These are phyloP conservation scores for Tiaroga cobitis DNA, from an alignment of 2,797 vertebrate species.

Conservation along the genomic window DNA sequence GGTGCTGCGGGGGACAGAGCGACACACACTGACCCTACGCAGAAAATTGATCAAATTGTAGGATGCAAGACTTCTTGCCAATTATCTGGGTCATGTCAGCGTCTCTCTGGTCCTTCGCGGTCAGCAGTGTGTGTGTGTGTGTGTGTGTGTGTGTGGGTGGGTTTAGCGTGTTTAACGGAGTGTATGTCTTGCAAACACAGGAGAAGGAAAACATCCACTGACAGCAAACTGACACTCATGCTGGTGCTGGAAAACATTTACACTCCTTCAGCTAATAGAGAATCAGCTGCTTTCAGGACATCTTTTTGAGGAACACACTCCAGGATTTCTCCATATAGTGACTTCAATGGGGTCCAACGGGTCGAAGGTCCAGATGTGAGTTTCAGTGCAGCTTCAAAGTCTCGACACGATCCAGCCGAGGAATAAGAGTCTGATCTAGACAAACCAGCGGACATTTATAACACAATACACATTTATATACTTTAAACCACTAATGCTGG, in stretches of 20 bases:
- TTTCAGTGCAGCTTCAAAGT: too few relatives aligned
- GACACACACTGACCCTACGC: slow-evolving; percentile 73
- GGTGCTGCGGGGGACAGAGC: slow-evolving; percentile 79
- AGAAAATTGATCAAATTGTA: slow-evolving; percentile 85
- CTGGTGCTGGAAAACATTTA: slow-evolving; percentile 41
- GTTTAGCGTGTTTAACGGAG: slow-evolving; percentile 45
- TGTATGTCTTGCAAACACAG: slow-evolving; percentile 53
- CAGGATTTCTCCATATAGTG: too few relatives aligned
- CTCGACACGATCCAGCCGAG: too few relatives aligned
- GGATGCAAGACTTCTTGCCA: slow-evolving; percentile 79
- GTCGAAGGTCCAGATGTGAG: too few relatives aligned
- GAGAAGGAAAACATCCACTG: slow-evolving; percentile 62
- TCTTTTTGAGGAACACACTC: not conserved
- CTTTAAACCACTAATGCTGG: rapidly evolving
- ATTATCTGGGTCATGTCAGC: slow-evolving; percentile 85
- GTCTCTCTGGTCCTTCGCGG: slow-evolving; percentile 77
- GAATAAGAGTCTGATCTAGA: too few relatives aligned
- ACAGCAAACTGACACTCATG: slow-evolving; percentile 67
- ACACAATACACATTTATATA: too few relatives aligned
- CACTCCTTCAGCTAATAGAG: not conserved
- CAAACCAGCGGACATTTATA: too few relatives aligned
- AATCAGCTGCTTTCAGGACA: not conserved
- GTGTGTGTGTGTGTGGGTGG: slow-evolving; percentile 56
- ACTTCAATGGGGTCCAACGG: too few relatives aligned
- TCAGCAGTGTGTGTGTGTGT: slow-evolving; percentile 54